Evolutionary conservation across 2,113 vertebrate species (phyloP).

Genomic region (Thamnophis sirtalis): DNA sequence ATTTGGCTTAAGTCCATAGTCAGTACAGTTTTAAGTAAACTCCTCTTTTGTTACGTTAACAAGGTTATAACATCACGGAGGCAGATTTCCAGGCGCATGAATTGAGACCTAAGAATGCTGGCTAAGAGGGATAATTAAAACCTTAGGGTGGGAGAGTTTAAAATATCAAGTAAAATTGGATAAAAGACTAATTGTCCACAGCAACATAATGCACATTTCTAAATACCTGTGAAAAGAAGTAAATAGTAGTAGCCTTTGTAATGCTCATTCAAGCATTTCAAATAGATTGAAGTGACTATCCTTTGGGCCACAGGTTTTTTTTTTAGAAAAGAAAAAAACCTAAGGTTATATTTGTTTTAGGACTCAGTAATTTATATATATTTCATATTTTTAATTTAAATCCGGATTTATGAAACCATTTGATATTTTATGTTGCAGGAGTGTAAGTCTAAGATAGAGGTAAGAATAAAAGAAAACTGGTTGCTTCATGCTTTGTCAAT

Average conservation of each 20-base stretch:
- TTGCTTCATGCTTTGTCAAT: slow-evolving; percentile 32
- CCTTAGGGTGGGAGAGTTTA: slow-evolving; percentile 67
- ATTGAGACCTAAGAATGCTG: slow-evolving; percentile 65
- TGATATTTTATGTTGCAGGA: slow-evolving; percentile 27
- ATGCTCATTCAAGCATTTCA: slow-evolving; percentile 22
- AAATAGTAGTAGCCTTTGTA: slow-evolving; percentile 45
- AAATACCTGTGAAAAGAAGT: slow-evolving; percentile 73
- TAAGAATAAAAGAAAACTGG: slow-evolving; percentile 29
- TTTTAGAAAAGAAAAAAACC: neutral
- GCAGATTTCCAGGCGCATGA: slow-evolving; percentile 79
- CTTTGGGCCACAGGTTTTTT: slow-evolving; percentile 27
- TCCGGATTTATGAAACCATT: neutral
- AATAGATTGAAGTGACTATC: slow-evolving; percentile 33
- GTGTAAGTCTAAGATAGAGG: slow-evolving; percentile 13
- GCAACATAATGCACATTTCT: slow-evolving; percentile 67
- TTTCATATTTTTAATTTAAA: slow-evolving; percentile 27
- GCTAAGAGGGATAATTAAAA: slow-evolving; percentile 75
- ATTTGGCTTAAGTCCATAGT: slow-evolving; percentile 83
- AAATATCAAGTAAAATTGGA: slow-evolving; percentile 76
- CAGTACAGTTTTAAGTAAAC: slow-evolving; percentile 85
- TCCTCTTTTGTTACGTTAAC: slow-evolving; percentile 86
- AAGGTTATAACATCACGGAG: slow-evolving; percentile 82
- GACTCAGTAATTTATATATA: neutral
- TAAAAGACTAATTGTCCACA: slow-evolving; percentile 79
- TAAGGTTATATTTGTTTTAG: neutral